Percentiles rank a stretch among this genome's conserved stretches.
Evolutionary conservation across 2,888 invertebrate genomes (phyloP).

Genomic region (Cryptus viduatorius): DNA sequence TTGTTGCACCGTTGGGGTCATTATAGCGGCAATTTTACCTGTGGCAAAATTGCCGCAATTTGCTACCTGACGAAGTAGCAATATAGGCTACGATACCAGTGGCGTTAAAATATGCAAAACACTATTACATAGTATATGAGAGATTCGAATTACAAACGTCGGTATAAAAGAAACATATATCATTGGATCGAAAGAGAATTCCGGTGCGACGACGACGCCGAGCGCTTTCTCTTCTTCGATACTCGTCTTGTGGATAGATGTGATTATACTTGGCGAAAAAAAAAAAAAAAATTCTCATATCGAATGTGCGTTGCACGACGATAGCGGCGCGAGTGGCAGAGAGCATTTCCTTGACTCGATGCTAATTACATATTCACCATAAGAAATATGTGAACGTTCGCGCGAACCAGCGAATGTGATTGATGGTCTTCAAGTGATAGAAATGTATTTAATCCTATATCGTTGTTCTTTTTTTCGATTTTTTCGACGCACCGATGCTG

Average conservation of each 20-base stretch:
- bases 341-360: conserved; percentile 60
- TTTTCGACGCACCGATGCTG: neutral
- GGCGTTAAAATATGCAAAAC: conserved; percentile 12
- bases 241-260: conserved; percentile 47
- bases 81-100: neutral
- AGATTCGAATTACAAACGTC: neutral
- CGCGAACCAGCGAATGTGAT: conserved; percentile 48
- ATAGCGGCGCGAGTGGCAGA: conserved; percentile 8
- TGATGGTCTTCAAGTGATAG: conserved; percentile 38
- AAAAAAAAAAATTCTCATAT: conserved; percentile 7
- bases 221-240: conserved; percentile 59
- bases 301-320: conserved; percentile 15
- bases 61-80: neutral
- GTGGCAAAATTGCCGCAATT: neutral
- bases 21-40: neutral
- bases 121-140: conserved; percentile 6
- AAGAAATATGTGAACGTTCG: conserved; percentile 41
- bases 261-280: conserved; percentile 49
- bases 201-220: conserved; percentile 7
- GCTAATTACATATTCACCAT: conserved; percentile 57
- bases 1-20: neutral
- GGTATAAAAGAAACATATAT: neutral
- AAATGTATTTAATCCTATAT: conserved; percentile 30
- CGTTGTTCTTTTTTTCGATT: neutral
- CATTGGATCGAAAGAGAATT: conserved; percentile 42